Evolutionary conservation across 2,888 invertebrate species (phyloP), one percentile per base, ranked within the genome.

Genomic region (Pantelozetes paolii): DNA sequence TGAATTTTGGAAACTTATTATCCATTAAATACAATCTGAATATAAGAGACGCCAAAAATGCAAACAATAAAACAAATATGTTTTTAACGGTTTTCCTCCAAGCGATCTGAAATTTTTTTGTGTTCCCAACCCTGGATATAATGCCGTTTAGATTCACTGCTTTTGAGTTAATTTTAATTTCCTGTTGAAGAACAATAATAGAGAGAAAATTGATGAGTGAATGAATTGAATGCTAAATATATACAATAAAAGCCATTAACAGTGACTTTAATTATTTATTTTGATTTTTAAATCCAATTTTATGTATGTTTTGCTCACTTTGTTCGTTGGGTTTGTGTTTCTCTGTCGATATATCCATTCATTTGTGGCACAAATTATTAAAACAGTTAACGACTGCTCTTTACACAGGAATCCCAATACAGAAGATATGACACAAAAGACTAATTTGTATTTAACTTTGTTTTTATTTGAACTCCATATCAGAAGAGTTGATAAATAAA

Each of bases 331-430:
- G 20, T 42, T 13, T 40, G 67, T 9, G 20, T 42, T 18, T 42
- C 9, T 18, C 42, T 23, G 40, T 42, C 67, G 30, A 40, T 2
- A 23, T n/a, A 67, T 20, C 40, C 40, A 42, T 23, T 67, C 67
- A 67, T 36, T 18, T 69, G 28, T 36, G 64, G 67, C 67, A 67
- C 73, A 73, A 9, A 73, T 54, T 32, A 74, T 50, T 20, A 83
- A 80, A 45, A 82, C 82, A 20, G 82, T 83, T 59, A 83, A 81
- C 15, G 82, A 82, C 74, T 83, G 82, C 72, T 83, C 83, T 76
- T 83, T 83, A 78, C 82, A 83, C 26, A 83, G 77, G 80, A 82
- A 83, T 23, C 83, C 83, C 72, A 81, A 77, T 36, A 80, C 78
- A 48, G 82, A 81, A 76, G 82, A 76, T 6, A 78, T 18, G 20